Percentiles rank a stretch among this genome's conserved stretches.
These are phyloP conservation scores for Montipora foliosa DNA, from an alignment of 64 coral and sea anemone species.

Conservation along the genomic window DNA sequence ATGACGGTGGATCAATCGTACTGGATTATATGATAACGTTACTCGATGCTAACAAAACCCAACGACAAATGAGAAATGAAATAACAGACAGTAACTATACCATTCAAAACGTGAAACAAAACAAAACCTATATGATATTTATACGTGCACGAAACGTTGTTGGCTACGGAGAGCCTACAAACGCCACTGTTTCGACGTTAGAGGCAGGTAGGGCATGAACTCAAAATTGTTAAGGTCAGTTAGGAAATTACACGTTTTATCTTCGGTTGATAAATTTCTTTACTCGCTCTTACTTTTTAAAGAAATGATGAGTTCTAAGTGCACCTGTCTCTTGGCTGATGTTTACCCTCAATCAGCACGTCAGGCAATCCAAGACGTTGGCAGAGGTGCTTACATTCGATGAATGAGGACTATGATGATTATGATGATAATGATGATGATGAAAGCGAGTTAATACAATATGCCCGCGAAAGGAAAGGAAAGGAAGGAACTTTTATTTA, in stretches of 20 bases:
- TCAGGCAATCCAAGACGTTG: no score
- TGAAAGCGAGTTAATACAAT: background rate
- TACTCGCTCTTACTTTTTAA: no score
- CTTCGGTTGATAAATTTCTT: no score
- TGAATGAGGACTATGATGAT: background rate
- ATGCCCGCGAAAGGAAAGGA: no score
- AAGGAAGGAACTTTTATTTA: no score
- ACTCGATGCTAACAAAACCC: background rate
- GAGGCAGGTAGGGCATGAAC: background rate
- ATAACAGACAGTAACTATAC: background rate
- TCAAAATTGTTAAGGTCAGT: background rate
- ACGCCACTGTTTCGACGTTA: background rate
- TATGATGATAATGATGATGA: background rate
- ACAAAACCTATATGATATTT: background rate
- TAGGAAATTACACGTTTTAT: background rate
- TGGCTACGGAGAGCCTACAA: background rate
- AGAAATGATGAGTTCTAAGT: no score
- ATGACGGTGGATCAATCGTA: background rate
- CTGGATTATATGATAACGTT: conserved; percentile 22
- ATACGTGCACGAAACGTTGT: background rate
- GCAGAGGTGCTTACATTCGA: no score
- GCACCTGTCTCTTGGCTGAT: no score
- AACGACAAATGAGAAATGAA: background rate
- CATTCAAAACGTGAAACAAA: background rate
- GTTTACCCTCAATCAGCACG: no score